A percentile compares a stretch with the other conserved stretches of the same genome.
Conservation (phyloP, 1,140 invertebrate species). For the Spodoptera frugiperda region DNA sequence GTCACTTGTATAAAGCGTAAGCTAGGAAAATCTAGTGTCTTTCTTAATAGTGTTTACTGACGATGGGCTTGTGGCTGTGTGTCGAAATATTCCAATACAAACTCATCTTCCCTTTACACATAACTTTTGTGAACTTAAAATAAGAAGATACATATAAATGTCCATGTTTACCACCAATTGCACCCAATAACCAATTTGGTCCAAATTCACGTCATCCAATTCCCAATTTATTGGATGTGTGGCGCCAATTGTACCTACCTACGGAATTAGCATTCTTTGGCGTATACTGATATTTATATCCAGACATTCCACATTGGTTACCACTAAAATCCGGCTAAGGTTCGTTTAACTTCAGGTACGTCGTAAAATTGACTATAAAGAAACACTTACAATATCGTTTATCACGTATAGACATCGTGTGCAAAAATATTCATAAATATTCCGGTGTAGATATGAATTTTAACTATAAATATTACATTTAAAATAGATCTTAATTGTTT, state of each 20-base stretch:
- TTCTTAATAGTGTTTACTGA: neutral
- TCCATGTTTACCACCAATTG: neutral
- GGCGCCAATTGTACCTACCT: slow-evolving; percentile 5
- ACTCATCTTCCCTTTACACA: neutral
- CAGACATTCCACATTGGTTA: neutral
- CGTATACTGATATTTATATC: slow-evolving; percentile 29
- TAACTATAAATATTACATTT: neutral
- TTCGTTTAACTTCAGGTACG: slow-evolving; percentile 25
- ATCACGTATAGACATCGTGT: slow-evolving; percentile 1
- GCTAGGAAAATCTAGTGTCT: neutral
- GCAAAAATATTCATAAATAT: slow-evolving; percentile 1
- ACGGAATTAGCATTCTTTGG: slow-evolving; percentile 18
- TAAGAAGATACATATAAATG: neutral
- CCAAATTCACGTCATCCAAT: neutral
- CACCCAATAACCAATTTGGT: neutral
- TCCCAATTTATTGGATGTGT: slow-evolving; percentile 7
- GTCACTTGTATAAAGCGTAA: neutral
- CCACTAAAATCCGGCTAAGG: neutral
- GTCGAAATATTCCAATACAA: neutral
- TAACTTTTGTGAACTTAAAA: neutral
- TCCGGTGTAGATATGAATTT: neutral
- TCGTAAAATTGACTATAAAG: neutral
- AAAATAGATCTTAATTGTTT: slow-evolving; percentile 3
- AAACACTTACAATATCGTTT: neutral
- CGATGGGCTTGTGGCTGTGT: neutral